phyloP scores from a whole-genome alignment of 2,113 vertebrate species.

The Cervus canadensis region DNA sequence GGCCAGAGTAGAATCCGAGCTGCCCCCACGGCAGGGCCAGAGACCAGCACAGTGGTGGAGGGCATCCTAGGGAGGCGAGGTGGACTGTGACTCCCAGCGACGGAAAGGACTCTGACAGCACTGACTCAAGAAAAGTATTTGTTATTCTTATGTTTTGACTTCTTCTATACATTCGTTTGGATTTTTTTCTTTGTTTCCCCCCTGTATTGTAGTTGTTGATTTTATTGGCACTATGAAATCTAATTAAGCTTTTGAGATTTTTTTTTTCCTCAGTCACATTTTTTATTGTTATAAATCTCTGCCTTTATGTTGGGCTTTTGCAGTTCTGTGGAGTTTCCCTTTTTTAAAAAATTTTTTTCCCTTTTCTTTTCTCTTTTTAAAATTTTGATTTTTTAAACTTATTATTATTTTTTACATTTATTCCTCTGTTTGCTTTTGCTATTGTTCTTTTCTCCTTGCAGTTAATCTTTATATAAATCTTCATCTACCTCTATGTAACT shows the following conservation, averaged over 20 bases:
- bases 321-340: background rate
- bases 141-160: background rate
- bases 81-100: background rate
- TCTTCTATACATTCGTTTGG: background rate
- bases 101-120: background rate
- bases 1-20: background rate
- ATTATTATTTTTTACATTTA: background rate
- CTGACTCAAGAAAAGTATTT: background rate
- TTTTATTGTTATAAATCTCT: background rate
- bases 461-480: background rate
- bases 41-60: background rate
- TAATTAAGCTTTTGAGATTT: background rate
- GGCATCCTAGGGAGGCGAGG: background rate
- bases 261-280: background rate
- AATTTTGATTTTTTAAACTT: background rate
- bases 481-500: background rate
- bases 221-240: background rate
- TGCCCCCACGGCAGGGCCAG: background rate
- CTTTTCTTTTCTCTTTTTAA: background rate
- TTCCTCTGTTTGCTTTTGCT: background rate
- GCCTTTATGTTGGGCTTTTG: background rate
- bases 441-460: background rate
- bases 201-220: background rate
- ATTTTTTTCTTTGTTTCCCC: background rate
- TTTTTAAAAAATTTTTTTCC: background rate